These are phyloP conservation scores for Danio rerio DNA, from an alignment of 2,113 vertebrate species.

Conservation along the genomic window DNA sequence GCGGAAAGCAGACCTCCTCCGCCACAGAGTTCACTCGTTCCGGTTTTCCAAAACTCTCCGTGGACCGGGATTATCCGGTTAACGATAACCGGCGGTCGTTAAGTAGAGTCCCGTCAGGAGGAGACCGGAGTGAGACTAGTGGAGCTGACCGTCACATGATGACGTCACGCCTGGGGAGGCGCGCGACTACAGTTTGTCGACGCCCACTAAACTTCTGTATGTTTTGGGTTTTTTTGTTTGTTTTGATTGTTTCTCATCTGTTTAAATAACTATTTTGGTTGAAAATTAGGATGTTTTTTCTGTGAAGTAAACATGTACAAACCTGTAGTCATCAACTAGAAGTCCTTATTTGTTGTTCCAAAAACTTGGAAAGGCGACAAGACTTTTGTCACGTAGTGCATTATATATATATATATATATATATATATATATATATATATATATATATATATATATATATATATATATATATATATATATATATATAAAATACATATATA, in stretches of 20 bases:
- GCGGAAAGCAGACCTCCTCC: not conserved
- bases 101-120: slow-evolving; percentile 47
- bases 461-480: no score
- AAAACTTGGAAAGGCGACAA: no score
- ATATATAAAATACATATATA: no score
- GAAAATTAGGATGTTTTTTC: not conserved
- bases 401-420: no score
- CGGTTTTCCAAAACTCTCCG: not conserved
- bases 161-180: slow-evolving; percentile 66
- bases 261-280: not conserved
- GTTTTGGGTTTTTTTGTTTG: no score
- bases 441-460: no score
- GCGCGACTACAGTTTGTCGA: not conserved
- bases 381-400: no score
- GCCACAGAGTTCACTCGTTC: not conserved
- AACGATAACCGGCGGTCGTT: slow-evolving; percentile 18
- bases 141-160: slow-evolving; percentile 60
- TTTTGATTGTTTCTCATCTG: not conserved
- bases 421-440: no score
- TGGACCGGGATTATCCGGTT: slow-evolving; percentile 33
- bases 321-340: no score
- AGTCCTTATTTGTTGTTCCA: no score
- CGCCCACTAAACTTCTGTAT: not conserved
- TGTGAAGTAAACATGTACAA: no score
- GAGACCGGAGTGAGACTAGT: slow-evolving; percentile 54